These are phyloP conservation scores for Clostera curtula DNA, from an alignment of 2,888 invertebrate species.

Conservation along the genomic window DNA sequence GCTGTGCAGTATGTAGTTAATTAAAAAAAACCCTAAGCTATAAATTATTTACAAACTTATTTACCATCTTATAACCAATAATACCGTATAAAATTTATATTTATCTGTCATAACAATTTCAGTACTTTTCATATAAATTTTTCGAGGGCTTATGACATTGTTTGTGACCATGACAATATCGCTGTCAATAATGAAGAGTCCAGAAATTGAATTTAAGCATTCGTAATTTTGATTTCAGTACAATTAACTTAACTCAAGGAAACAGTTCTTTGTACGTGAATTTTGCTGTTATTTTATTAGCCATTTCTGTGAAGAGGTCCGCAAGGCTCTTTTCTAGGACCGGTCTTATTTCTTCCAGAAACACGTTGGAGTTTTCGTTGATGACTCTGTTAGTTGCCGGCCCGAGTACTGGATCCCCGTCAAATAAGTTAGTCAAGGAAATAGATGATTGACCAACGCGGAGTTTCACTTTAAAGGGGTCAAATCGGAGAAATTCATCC, in stretches of 20 bases:
- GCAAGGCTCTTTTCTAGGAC: conserved; percentile 77
- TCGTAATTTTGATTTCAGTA: too few relatives aligned
- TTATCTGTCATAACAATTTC: too few relatives aligned
- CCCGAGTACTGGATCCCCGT: conserved; percentile 78
- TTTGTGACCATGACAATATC: too few relatives aligned
- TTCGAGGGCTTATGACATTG: too few relatives aligned
- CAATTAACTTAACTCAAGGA: conserved; percentile 59
- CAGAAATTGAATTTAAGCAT: too few relatives aligned
- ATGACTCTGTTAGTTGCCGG: conserved; percentile 80
- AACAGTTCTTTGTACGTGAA: conserved; percentile 83
- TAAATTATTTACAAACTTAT: conserved; percentile 2
- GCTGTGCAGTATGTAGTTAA: too few relatives aligned
- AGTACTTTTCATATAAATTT: too few relatives aligned
- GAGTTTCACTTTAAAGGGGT: conserved; percentile 77
- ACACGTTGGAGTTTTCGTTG: conserved; percentile 79
- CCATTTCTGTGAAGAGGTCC: conserved; percentile 79
- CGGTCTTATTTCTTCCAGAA: conserved; percentile 80
- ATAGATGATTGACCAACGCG: conserved; percentile 76
- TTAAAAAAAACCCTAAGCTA: background rate
- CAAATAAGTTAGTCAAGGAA: conserved; percentile 79
- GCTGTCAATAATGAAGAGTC: too few relatives aligned
- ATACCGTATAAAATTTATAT: background rate
- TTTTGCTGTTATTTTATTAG: conserved; percentile 79
- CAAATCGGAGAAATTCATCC: conserved; percentile 76
- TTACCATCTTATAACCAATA: conserved; percentile 1